These are phyloP conservation scores for Chrysochloris asiatica DNA, from an alignment of 2,113 vertebrate species.

Conservation along the genomic window DNA sequence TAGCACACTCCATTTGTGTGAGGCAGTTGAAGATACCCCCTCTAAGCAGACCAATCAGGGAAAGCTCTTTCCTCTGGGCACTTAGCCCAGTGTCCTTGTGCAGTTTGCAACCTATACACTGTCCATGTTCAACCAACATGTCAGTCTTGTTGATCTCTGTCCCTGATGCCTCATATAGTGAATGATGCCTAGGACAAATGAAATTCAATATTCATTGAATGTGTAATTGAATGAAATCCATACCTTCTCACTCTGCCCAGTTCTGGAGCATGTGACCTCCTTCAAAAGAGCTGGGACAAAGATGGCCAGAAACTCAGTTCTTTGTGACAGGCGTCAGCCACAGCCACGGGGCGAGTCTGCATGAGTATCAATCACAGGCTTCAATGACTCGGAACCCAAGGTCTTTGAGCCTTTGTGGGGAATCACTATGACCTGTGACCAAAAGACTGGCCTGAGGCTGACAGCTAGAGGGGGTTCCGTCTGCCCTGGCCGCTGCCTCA, in stretches of 20 bases:
- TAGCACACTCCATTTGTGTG: too few relatives aligned
- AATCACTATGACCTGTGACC: slow-evolving; percentile 36
- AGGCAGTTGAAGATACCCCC: neutral
- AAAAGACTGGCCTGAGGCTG: neutral
- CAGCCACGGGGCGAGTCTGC: neutral
- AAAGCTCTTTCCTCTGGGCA: neutral
- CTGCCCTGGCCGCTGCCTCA: slow-evolving; percentile 8
- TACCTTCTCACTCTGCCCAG: neutral
- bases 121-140: neutral
- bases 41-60: neutral
- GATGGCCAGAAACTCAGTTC: neutral
- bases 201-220: neutral
- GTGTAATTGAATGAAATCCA: neutral
- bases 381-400: slow-evolving; percentile 40
- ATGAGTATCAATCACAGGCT: neutral
- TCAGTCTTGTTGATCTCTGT: neutral
- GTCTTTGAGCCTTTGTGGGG: slow-evolving; percentile 37
- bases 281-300: neutral
- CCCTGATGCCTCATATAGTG: neutral
- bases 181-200: neutral
- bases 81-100: neutral
- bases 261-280: neutral
- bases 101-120: fast-evolving
- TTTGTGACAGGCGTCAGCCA: neutral
- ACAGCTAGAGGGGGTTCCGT: neutral